Conservation (phyloP, 2,797 vertebrate genomes). For the Gymnothorax reevesii region DNA sequence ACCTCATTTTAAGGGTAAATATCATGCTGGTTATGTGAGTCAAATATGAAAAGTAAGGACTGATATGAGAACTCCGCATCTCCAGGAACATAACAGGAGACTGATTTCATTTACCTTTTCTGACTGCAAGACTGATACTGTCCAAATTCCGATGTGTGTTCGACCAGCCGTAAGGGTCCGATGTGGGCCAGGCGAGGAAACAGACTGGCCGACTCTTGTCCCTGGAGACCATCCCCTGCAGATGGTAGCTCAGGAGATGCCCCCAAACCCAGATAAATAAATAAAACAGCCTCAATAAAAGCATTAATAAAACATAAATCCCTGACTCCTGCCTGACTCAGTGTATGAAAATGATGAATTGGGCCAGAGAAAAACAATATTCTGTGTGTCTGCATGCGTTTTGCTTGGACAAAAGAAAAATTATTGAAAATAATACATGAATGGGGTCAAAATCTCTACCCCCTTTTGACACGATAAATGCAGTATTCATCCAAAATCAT, state of each 20-base stretch:
- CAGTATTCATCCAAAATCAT: background rate
- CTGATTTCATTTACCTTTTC: too few relatives aligned
- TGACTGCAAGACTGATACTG: background rate
- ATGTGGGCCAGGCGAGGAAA: background rate
- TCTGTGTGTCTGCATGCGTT: background rate
- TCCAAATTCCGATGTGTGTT: background rate
- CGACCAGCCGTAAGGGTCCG: background rate
- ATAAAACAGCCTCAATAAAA: slow-evolving; percentile 41
- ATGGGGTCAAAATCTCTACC: too few relatives aligned
- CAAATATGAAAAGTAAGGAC: too few relatives aligned
- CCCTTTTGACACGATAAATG: background rate
- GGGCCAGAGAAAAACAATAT: background rate
- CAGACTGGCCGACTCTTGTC: slow-evolving; percentile 17
- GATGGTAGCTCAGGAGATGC: slow-evolving; percentile 27
- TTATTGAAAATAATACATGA: background rate
- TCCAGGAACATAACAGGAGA: too few relatives aligned
- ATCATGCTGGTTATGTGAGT: too few relatives aligned
- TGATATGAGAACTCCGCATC: too few relatives aligned
- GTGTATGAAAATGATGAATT: background rate
- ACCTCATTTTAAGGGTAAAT: too few relatives aligned
- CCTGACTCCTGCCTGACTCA: slow-evolving; percentile 28
- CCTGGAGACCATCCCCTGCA: slow-evolving; percentile 28
- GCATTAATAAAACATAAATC: slow-evolving; percentile 47
- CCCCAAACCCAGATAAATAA: slow-evolving; percentile 43
- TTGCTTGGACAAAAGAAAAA: too few relatives aligned